phyloP scores from a whole-genome alignment of 2,888 invertebrate species.

The Prosopocoilus inquinatus region DNA sequence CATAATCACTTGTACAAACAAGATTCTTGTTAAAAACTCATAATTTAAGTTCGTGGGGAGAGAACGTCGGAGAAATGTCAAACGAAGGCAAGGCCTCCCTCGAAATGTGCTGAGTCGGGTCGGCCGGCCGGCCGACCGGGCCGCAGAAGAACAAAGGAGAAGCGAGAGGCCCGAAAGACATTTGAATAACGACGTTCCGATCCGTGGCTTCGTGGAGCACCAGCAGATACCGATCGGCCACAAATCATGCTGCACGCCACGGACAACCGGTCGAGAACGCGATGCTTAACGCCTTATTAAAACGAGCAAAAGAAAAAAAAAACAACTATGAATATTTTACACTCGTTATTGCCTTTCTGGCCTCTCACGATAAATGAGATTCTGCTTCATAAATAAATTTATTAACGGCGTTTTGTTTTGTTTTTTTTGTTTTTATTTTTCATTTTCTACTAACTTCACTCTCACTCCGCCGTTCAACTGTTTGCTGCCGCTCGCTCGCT shows the following conservation, averaged over 20 bases:
- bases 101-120: conserved; percentile 23
- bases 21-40: conserved; percentile 20
- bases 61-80: conserved; percentile 9
- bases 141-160: conserved; percentile 1
- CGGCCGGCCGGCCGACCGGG: no score
- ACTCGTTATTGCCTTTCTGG: conserved; percentile 36
- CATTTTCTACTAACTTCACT: no score
- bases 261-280: conserved; percentile 36
- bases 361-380: conserved; percentile 16
- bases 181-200: conserved; percentile 32
- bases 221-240: conserved; percentile 35
- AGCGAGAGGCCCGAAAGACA: conserved; percentile 17
- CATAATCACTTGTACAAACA: conserved; percentile 15
- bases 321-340: conserved; percentile 42
- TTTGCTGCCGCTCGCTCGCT: no score
- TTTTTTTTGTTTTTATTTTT: conserved; percentile 10
- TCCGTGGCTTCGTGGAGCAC: conserved; percentile 28
- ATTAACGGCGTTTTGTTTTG: conserved; percentile 11
- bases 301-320: conserved; percentile 21
- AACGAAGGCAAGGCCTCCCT: conserved; percentile 14
- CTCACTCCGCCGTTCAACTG: no score
- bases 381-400: conserved; percentile 19
- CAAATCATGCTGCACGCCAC: conserved; percentile 34
- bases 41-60: conserved; percentile 16
- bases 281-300: conserved; percentile 40